Evolutionary conservation across 1,140 invertebrate species (phyloP).

Genomic region (Magallana gigas): DNA sequence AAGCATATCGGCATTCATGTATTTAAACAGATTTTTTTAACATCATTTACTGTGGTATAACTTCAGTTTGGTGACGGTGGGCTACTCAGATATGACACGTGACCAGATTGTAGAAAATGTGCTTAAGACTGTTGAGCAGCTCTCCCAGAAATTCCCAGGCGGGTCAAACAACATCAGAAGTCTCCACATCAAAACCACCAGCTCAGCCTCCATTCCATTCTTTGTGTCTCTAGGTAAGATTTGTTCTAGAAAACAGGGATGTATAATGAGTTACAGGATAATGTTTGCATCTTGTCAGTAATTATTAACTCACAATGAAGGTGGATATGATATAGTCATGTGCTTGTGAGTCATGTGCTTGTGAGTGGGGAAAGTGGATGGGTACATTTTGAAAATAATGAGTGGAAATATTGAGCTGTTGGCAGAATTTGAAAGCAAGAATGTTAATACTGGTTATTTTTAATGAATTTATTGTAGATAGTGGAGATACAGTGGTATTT

Average conservation of each 20-base stretch:
- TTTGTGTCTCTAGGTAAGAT: constrained; percentile 66
- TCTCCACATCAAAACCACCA: constrained; percentile 65
- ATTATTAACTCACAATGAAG: no score
- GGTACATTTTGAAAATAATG: no score
- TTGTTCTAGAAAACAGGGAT: no score
- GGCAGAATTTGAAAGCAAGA: no score
- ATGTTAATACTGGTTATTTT: no score
- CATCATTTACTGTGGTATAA: constrained; percentile 16
- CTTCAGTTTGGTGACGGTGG: constrained; percentile 67
- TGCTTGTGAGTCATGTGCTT: no score
- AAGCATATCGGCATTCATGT: background rate
- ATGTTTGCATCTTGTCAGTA: no score
- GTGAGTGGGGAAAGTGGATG: no score
- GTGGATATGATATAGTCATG: no score
- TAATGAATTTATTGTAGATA: constrained; percentile 53
- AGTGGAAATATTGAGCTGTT: no score
- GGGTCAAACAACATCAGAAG: constrained; percentile 69
- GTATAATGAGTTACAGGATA: no score
- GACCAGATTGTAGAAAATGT: constrained; percentile 69
- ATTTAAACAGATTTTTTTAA: background rate
- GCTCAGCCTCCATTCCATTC: constrained; percentile 65
- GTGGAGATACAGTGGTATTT: constrained; percentile 61
- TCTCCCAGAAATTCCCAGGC: constrained; percentile 66
- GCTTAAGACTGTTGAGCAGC: constrained; percentile 57
- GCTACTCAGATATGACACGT: constrained; percentile 57